Evolutionary conservation across 2,113 vertebrate genomes (phyloP), one percentile per base, ranked within the genome.

Genomic region (Corythoichthys haematopterus): DNA sequence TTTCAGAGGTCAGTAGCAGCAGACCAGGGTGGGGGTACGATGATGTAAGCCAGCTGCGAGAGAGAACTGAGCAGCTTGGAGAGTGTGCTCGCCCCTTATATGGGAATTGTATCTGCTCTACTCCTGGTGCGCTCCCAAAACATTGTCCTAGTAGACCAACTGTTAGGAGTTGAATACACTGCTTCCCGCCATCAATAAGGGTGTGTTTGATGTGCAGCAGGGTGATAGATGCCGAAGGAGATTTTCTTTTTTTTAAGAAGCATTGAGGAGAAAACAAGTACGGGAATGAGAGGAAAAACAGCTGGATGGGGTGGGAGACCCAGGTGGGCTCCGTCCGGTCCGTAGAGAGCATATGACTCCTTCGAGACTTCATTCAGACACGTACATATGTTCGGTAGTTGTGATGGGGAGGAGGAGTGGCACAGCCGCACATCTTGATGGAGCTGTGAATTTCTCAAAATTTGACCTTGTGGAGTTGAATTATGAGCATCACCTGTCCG

Each of bases 11-110:
- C 38, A 10, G 14, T 20, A 74, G 58, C 65, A 38, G 71, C 62
- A 65, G 72, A 68, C 64, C 71, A 63, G 77, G 70, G 72, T 57
- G 71, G 68, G 76, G 70, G 20, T 35, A 33, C 64, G 68, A 66
- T 74, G 69, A 66, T 68, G 55, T 46, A 65, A 82, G 71, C 61
- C 59, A 69, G 80, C 70, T 74, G 61, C 53, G 50, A 71, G 48
- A 67, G 66, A 65, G 78, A 70, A 61, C 62, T 71, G 72, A 76
- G 65, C 52, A 73, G 79, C 78, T 86, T 80, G 76, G 64, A 76
- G 83, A 87, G 78, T 82, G 80, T 83, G 77, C 75, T 78, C 75
- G 83, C 85, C 83, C 90, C 91, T 91, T 92, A 91, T 91, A 90
- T 85, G 89, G 90, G 76, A 80, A 88, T 87, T 84, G 76, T 69